Evolutionary conservation across 2,113 vertebrate species (phyloP).

Genomic region (Callorhinus ursinus): DNA sequence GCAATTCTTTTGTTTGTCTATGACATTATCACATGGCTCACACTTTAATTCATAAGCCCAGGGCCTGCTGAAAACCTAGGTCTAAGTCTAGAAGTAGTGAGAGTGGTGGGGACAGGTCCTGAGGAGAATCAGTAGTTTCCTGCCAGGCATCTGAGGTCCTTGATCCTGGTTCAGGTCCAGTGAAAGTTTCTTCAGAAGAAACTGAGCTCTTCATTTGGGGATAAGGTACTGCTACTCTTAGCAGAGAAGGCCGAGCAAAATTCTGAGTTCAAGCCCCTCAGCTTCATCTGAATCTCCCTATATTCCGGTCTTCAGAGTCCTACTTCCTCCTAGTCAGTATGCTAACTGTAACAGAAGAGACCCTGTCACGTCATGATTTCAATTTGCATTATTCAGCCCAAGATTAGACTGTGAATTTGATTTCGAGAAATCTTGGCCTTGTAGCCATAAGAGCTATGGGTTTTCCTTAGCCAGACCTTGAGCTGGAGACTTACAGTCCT

Average conservation of each 20-base stretch:
- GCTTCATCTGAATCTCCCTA: not conserved
- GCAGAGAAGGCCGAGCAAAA: not conserved
- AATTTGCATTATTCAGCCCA: not conserved
- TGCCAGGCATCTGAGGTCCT: not conserved
- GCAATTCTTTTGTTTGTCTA: not conserved
- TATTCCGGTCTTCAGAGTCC: not conserved
- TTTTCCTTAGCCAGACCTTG: not conserved
- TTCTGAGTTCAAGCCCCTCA: not conserved
- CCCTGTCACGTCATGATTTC: not conserved
- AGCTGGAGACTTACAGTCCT: not conserved
- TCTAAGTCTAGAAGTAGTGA: not conserved
- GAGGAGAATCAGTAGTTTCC: not conserved
- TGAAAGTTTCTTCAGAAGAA: not conserved
- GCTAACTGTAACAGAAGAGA: not conserved
- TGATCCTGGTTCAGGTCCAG: not conserved
- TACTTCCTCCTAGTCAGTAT: not conserved
- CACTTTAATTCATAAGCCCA: not conserved
- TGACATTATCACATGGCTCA: not conserved
- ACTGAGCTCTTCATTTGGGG: not conserved
- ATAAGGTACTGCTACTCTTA: not conserved
- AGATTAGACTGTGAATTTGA: not conserved
- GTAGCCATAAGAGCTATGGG: not conserved
- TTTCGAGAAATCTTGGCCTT: not conserved
- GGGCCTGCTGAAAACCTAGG: not conserved
- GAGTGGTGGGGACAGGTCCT: not conserved